Conservation (phyloP, 2,113 vertebrate species). For the Porphyrio hochstetteri region DNA sequence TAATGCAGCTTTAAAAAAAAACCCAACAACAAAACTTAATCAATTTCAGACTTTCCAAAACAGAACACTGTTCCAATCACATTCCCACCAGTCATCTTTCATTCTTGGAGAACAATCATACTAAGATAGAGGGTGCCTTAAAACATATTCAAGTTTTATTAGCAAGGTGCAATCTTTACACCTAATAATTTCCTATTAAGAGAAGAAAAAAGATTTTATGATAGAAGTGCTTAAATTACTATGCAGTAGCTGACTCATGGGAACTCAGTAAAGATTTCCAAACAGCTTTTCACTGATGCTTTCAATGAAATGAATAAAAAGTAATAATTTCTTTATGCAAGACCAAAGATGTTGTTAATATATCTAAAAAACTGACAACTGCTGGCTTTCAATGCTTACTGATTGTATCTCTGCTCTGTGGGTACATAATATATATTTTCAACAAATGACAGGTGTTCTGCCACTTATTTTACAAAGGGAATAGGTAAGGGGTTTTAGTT, state of each 20-base stretch:
- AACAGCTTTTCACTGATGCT: neutral
- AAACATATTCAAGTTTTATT: neutral
- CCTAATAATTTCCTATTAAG: neutral
- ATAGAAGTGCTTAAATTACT: neutral
- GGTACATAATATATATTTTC: neutral
- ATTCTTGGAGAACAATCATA: neutral
- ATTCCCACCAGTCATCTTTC: neutral
- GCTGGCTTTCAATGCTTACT: neutral
- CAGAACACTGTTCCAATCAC: neutral
- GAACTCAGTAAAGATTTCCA: neutral
- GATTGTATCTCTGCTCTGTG: neutral
- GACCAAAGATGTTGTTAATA: neutral
- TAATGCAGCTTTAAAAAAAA: neutral
- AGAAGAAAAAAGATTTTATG: neutral
- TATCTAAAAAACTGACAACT: neutral
- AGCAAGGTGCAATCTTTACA: neutral
- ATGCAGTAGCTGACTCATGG: neutral
- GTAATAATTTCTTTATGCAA: neutral
- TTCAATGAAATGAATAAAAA: neutral
- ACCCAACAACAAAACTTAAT: neutral
- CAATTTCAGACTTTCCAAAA: neutral
- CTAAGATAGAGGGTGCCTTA: neutral
- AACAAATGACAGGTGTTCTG: neutral
- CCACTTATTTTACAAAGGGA: neutral
- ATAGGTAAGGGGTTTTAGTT: neutral